Evolutionary conservation across 2,888 invertebrate species (phyloP).

Genomic region (Lasioglossum figueresi): DNA sequence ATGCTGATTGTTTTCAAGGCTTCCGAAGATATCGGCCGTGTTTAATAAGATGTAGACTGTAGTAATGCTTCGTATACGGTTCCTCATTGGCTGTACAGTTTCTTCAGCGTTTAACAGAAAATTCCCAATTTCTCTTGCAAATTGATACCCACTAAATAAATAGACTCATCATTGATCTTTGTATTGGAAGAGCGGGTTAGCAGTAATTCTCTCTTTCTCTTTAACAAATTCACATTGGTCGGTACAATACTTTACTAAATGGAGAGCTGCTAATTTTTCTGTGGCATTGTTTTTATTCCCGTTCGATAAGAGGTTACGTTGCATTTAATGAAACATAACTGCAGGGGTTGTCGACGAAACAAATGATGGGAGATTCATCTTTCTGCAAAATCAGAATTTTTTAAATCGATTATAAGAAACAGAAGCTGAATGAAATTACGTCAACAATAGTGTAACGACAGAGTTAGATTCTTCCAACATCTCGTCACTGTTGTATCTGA

Average conservation of each 20-base stretch:
- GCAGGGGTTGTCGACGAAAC: too few relatives aligned
- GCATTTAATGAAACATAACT: too few relatives aligned
- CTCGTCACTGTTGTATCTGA: background rate
- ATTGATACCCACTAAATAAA: too few relatives aligned
- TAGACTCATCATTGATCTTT: too few relatives aligned
- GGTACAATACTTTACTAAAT: too few relatives aligned
- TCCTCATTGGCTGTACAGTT: background rate
- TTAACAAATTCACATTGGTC: too few relatives aligned
- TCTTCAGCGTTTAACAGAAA: background rate
- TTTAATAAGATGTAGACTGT: conserved; percentile 34
- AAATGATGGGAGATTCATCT: background rate
- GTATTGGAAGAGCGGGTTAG: too few relatives aligned
- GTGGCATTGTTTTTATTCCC: too few relatives aligned
- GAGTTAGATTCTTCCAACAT: background rate
- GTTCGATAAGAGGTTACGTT: too few relatives aligned
- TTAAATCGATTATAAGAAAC: background rate
- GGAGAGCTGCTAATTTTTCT: too few relatives aligned
- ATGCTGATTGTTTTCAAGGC: conserved; percentile 45
- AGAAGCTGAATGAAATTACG: background rate
- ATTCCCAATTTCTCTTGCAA: too few relatives aligned
- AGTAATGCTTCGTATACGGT: conserved; percentile 8
- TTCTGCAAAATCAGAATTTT: background rate
- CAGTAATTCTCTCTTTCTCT: too few relatives aligned
- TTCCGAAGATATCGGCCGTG: conserved; percentile 20
- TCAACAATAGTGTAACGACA: background rate